Percentiles rank a stretch among this genome's conserved stretches.
Evolutionary conservation across 2,888 invertebrate species (phyloP).

Genomic region (Scaptomyza flava): DNA sequence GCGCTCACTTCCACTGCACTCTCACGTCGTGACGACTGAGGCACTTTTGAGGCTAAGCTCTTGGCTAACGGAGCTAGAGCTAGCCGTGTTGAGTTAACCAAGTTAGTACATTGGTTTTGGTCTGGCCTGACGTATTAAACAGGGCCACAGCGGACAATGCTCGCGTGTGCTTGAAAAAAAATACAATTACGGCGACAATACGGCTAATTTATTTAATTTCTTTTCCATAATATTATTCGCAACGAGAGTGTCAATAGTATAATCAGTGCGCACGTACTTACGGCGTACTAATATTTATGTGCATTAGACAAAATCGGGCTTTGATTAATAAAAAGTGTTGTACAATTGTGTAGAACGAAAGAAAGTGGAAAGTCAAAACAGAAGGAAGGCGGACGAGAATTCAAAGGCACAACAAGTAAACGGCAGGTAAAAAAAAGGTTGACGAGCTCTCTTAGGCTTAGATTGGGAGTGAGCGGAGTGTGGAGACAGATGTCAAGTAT

Average conservation of each 20-base stretch:
- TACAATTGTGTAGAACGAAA: conserved; percentile 62
- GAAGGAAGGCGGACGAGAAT: conserved; percentile 60
- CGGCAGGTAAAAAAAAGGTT: conserved; percentile 61
- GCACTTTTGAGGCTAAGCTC: conserved; percentile 56
- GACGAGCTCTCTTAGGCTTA: conserved; percentile 38
- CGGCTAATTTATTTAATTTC: conserved; percentile 53
- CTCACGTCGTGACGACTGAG: conserved; percentile 5
- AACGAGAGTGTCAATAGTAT: conserved; percentile 35
- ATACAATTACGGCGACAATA: conserved; percentile 47
- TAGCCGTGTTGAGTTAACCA: conserved; percentile 64
- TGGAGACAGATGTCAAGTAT: conserved; percentile 56
- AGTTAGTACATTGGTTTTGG: conserved; percentile 69
- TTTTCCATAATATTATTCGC: conserved; percentile 37
- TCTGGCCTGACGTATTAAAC: conserved; percentile 66
- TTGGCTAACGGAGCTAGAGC: conserved; percentile 51
- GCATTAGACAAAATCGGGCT: conserved; percentile 16
- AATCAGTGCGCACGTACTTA: conserved; percentile 8
- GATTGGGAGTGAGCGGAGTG: conserved; percentile 41
- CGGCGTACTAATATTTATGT: conserved; percentile 1
- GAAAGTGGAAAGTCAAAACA: conserved; percentile 59
- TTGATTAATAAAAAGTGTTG: conserved; percentile 53
- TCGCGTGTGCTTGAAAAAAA: conserved; percentile 61
- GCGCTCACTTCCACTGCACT: conserved; percentile 4
- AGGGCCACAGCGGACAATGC: conserved; percentile 66
- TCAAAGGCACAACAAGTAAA: conserved; percentile 58